phyloP scores from a whole-genome alignment of 2,888 invertebrate genomes.

The Epirrhoe alternata region DNA sequence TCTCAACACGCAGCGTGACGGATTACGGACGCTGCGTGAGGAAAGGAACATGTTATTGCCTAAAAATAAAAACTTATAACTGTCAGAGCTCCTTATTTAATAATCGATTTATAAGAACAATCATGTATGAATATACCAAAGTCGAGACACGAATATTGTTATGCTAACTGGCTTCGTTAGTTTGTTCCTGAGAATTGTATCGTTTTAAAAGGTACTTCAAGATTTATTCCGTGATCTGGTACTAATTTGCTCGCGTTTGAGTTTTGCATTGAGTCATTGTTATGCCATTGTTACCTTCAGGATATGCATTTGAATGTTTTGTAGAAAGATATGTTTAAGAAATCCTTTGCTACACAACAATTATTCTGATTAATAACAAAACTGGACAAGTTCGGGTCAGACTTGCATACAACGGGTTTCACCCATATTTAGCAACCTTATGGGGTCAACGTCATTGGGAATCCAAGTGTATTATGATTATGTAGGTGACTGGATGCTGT shows the following conservation, averaged over 20 bases:
- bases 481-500: too few species aligned
- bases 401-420: too few species aligned
- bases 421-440: too few species aligned
- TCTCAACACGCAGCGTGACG: too few species aligned
- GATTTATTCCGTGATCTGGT: slow-evolving; percentile 70
- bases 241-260: slow-evolving; percentile 65
- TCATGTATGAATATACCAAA: slow-evolving; percentile 56
- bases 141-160: slow-evolving; percentile 75
- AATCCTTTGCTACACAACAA: not conserved
- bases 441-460: too few species aligned
- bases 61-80: not conserved
- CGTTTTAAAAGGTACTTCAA: slow-evolving; percentile 70
- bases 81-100: slow-evolving; percentile 11
- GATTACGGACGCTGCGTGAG: too few species aligned
- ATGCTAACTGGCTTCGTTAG: slow-evolving; percentile 84
- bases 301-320: not conserved
- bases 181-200: slow-evolving; percentile 80
- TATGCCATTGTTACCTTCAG: slow-evolving; percentile 10
- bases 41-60: not conserved
- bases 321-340: not conserved
- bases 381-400: too few species aligned
- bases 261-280: slow-evolving; percentile 10
- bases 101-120: slow-evolving; percentile 49
- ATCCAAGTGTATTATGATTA: too few species aligned
- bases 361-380: not conserved